Percentiles rank a stretch among this genome's conserved stretches.
Conservation (phyloP, 2,113 vertebrate species). For the Aythya baeri region DNA sequence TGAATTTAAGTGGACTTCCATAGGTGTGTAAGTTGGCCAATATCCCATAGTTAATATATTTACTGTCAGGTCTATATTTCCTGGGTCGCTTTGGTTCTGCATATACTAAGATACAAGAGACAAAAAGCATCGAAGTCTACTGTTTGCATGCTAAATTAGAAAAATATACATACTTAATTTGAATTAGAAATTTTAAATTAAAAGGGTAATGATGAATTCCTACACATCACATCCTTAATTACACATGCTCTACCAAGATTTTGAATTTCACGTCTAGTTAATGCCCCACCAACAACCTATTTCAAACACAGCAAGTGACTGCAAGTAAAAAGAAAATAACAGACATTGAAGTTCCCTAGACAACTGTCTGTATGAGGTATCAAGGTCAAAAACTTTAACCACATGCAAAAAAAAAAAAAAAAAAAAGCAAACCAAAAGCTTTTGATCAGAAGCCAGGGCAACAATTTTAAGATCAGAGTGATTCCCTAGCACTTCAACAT, state of each 20-base stretch:
- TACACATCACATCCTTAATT: neutral
- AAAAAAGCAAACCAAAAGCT: neutral
- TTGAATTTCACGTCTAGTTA: neutral
- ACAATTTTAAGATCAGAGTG: neutral
- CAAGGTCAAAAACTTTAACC: neutral
- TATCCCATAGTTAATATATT: constrained; percentile 88
- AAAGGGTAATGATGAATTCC: neutral
- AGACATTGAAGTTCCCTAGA: neutral
- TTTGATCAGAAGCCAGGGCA: neutral
- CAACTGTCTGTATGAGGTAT: neutral
- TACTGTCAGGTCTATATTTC: constrained; percentile 84
- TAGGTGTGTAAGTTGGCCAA: constrained; percentile 84
- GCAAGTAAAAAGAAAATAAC: neutral
- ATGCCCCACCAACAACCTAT: neutral
- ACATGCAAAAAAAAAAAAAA: neutral
- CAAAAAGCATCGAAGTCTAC: neutral
- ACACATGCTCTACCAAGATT: neutral
- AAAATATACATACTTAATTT: neutral
- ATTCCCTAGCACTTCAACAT: neutral
- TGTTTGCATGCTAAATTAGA: neutral
- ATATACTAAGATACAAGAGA: constrained; percentile 75
- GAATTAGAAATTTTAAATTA: neutral
- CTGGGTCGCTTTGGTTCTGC: constrained; percentile 83
- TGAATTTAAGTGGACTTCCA: constrained; percentile 83
- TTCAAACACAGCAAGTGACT: neutral